Evolutionary conservation across 2,797 vertebrate genomes (phyloP).

Genomic region (Coccyzus lansbergi): DNA sequence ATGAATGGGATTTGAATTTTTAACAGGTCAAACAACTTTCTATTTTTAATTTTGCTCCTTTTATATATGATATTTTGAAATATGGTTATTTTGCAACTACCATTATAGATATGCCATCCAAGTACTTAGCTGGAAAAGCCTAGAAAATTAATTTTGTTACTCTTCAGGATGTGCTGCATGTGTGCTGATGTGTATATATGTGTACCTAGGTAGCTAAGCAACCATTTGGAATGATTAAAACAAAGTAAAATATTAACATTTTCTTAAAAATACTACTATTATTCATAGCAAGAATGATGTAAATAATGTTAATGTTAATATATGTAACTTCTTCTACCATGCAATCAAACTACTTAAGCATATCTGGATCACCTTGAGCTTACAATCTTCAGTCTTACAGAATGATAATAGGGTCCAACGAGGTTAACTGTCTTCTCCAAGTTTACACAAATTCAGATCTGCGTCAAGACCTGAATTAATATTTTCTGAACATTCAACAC

Average conservation of each 20-base stretch:
- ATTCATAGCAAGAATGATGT: not conserved
- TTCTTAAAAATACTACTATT: not conserved
- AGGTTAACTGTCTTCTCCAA: not conserved
- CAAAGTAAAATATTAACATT: not conserved
- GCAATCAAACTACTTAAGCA: not conserved
- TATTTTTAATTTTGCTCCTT: not conserved
- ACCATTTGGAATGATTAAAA: not conserved
- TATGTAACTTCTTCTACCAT: not conserved
- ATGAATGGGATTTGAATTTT: not conserved
- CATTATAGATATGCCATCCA: not conserved
- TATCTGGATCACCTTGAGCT: not conserved
- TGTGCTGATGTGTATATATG: not conserved
- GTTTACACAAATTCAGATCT: not conserved
- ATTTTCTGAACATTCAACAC: not conserved
- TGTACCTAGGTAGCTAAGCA: not conserved
- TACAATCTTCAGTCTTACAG: not conserved
- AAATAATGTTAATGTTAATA: not conserved
- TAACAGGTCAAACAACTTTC: not conserved
- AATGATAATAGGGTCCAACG: not conserved
- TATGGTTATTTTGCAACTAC: not conserved
- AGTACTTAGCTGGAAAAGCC: not conserved
- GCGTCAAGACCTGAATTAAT: not conserved
- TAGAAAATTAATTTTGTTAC: not conserved
- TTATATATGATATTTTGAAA: not conserved
- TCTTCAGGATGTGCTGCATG: not conserved